Base-by-base conservation (phyloP, 2,113 vertebrate species). In the Cryptomyrus ogoouensis region DNA sequence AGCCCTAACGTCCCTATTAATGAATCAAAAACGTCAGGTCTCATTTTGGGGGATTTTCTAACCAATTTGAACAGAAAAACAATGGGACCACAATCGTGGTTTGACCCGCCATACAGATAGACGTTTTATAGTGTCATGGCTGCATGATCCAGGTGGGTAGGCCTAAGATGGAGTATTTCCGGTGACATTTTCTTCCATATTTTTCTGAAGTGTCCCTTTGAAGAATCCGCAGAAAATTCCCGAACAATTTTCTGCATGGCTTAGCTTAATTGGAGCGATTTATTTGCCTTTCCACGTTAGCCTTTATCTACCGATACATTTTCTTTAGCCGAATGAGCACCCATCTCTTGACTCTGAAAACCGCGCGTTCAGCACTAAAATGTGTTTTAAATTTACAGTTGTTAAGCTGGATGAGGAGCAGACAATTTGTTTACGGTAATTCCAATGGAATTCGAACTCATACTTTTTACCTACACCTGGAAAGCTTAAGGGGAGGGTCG, bases 341-440 rank as follows among this genome's bases (percentile, higher is more conserved):
- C 89, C 88, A 46, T 92, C 91, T 52, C 80, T 83, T 91, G 89
- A n/a, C 91, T 91, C 89, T 47, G 87, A 91, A 93, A 93, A 92
- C 58, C 62, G 88, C 87, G 84, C 90, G 49, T 92, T 95, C 93
- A 94, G 94, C 94, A 93, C 87, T 91, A 94, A 93, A 49, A 83
- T 90, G 89, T 80, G 88, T 94, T 93, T 92, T 92, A 91, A 92
- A 91, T 52, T 90, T 53, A 91, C 53, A 89, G 89, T 88, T 90
- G 88, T 90, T 80, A 88, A 90, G 90, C 87, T 91, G 74, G 12
- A 74, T 90, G 90, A 91, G 91, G 44, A 21, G 21, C 39, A 42
- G 24, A 56, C 35, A 50, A 39, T 87, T 42, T 80, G 42, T 56
- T 12, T 9, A 87, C 0, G 15, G 31, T 5, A 53, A 39, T 39